Base-by-base conservation (phyloP, 2,888 invertebrate species). In the Parnassius apollo region DNA sequence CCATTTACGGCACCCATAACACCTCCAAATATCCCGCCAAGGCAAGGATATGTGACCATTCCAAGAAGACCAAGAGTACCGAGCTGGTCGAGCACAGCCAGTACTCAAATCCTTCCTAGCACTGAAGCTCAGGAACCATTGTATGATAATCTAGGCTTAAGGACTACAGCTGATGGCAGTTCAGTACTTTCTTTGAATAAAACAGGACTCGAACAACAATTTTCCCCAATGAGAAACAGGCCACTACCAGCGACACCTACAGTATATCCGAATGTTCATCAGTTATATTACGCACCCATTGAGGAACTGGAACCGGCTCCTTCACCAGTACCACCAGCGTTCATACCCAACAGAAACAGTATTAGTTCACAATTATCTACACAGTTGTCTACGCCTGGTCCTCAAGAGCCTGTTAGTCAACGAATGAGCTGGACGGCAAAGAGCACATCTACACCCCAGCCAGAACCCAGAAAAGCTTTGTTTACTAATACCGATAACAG, bases 91-190 rank as follows among this genome's bases (percentile, higher is more conserved):
- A 82, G 95, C 93, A 84, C 94, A 82, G 75, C 94, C 81, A 76
- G 93, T 86, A 85, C 93, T 3, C 88, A 91, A 67, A 87, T 94
- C 68, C 73, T 80, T 12, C 90, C 88, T 8, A 89, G 90, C 68
- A 82, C 92, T 51, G 93, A 94, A 71, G 88, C 93, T 42, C 92
- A 93, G 62, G 96, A 96, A 75, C 97, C 97, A 0, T 93, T 97
- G 35, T 97, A 97, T 79, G 97, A 97, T 78, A 97, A 97, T 80
- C 87, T 97, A 55, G 97, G 97, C 0, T 86, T 95, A 18, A 93
- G 97, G 59, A 97, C 97, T 18, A 96, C 97, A 18, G 97, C 96
- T 18, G 95, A 96, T 68, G 97, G 97, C n/a, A 96, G 96, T 78
- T 96, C 96, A 2, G 94, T 94, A 11, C 85, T 96, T 45, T 96